Conservation (phyloP, 2,113 vertebrate species). For the Oxyura jamaicensis region DNA sequence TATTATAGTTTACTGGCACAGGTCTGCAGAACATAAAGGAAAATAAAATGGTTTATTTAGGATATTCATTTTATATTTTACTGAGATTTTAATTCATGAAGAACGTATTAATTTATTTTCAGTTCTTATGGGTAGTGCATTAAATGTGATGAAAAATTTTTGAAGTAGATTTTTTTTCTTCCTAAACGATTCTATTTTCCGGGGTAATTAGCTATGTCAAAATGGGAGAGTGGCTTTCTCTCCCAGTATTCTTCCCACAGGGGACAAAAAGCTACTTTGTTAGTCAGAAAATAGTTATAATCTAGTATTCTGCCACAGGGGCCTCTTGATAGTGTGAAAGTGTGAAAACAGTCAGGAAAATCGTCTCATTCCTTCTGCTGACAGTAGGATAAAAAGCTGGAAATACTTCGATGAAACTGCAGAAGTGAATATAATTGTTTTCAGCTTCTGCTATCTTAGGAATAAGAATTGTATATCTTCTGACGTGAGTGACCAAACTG, state of each 20-base stretch:
- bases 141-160: neutral
- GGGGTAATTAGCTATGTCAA: neutral
- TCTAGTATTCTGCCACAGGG: neutral
- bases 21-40: slow-evolving; percentile 53
- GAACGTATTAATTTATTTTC: neutral
- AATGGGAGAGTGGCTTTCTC: neutral
- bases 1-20: slow-evolving; percentile 76
- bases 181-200: neutral
- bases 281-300: neutral
- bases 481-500: neutral
- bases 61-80: slow-evolving; percentile 39
- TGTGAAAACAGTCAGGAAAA: neutral
- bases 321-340: neutral
- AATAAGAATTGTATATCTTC: neutral
- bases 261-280: neutral
- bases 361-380: neutral
- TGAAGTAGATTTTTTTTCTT: neutral
- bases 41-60: slow-evolving; percentile 50
- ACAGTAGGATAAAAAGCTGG: neutral
- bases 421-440: neutral
- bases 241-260: neutral
- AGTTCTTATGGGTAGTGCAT: neutral
- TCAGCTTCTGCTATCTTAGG: neutral
- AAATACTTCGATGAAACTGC: neutral
- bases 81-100: neutral